A percentile compares a stretch with the other conserved stretches of the same genome.
Conservation (phyloP, 2,888 invertebrate genomes). For the Zeuzera pyrina region DNA sequence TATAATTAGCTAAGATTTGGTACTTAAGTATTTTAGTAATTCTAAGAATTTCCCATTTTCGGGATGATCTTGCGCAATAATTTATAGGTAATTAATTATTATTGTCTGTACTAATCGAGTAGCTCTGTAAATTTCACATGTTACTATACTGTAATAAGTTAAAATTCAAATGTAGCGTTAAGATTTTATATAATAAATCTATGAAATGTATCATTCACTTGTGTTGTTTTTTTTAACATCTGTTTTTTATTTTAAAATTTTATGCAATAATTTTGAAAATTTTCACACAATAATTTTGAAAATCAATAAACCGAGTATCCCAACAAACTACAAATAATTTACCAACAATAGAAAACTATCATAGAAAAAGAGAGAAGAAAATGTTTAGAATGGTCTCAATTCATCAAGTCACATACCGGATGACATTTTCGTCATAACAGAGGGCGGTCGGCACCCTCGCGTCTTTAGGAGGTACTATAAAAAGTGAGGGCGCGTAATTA, state of each 20-base stretch:
- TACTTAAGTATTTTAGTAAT: constrained; percentile 59
- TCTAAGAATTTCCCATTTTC: constrained; percentile 41
- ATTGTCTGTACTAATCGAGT: constrained; percentile 63
- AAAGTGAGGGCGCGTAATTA: constrained; percentile 69
- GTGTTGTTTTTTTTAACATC: not conserved
- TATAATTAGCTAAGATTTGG: constrained; percentile 50
- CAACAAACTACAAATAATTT: not conserved
- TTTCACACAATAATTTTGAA: too few species aligned
- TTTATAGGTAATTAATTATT: constrained; percentile 64
- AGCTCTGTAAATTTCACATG: constrained; percentile 70
- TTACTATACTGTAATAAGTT: constrained; percentile 63
- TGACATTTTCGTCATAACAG: constrained; percentile 71
- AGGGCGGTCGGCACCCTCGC: constrained; percentile 24
- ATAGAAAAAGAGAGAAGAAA: constrained; percentile 29
- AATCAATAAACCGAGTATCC: too few species aligned
- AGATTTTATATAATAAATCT: constrained; percentile 74
- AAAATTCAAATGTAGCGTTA: constrained; percentile 63
- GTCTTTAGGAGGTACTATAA: constrained; percentile 47
- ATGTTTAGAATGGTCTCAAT: constrained; percentile 67
- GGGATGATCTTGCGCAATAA: constrained; percentile 67
- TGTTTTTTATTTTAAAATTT: not conserved
- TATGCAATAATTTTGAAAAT: too few species aligned
- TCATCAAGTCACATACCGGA: constrained; percentile 67
- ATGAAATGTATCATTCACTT: constrained; percentile 64
- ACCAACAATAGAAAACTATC: constrained; percentile 20